Conservation (phyloP, 1,140 invertebrate species). For the Euschistus heros region DNA sequence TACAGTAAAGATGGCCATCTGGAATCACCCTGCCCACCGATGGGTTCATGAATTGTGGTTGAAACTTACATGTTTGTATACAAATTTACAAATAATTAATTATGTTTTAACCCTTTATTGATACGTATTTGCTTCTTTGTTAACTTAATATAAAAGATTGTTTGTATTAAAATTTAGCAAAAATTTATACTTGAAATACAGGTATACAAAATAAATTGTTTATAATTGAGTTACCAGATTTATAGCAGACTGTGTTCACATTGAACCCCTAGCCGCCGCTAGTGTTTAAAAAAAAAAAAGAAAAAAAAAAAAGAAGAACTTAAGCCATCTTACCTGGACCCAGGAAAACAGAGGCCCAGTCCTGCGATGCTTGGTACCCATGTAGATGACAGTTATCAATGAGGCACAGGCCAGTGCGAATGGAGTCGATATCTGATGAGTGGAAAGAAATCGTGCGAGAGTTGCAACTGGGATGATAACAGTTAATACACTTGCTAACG, state of each 20-base stretch:
- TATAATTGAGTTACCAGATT: neutral
- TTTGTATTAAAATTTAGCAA: neutral
- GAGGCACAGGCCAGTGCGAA: conserved; percentile 42
- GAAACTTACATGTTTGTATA: too few species aligned
- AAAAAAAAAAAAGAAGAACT: neutral
- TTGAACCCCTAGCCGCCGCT: neutral
- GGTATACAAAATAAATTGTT: neutral
- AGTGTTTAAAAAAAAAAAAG: neutral
- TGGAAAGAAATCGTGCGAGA: conserved; percentile 53
- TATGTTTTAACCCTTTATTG: too few species aligned
- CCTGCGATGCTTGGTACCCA: conserved; percentile 44
- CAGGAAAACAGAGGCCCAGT: conserved; percentile 53
- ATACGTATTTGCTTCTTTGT: too few species aligned
- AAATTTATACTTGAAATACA: neutral
- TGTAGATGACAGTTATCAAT: conserved; percentile 49
- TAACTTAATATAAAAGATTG: neutral
- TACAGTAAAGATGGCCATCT: too few species aligned
- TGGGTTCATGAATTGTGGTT: too few species aligned
- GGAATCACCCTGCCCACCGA: too few species aligned
- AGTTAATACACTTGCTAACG: conserved; percentile 61
- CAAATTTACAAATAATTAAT: too few species aligned
- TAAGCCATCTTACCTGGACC: conserved; percentile 42
- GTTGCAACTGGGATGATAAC: conserved; percentile 61
- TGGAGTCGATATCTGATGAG: conserved; percentile 47
- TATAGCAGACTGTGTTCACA: neutral